Base-by-base conservation (phyloP, 2,113 vertebrate species). In the Phaethornis superciliosus region DNA sequence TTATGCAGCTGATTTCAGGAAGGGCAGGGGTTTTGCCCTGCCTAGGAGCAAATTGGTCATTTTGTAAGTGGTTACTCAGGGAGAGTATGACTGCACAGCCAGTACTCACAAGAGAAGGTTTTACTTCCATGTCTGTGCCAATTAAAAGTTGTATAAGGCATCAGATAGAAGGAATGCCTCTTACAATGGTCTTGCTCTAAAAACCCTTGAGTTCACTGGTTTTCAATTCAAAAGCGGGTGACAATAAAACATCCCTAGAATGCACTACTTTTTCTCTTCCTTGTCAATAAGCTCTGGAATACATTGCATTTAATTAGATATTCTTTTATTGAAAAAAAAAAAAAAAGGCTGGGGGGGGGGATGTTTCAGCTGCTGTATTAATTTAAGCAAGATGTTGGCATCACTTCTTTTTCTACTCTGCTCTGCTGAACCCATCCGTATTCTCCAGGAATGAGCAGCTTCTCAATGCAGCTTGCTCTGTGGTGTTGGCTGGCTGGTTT, bases 191-290 rank as follows among this genome's bases (percentile, higher is more conserved):
- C 32, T 77, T 81, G 16, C 23, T 88, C 55, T 58, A 68, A 75
- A 81, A 65, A 40, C 8, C 7, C 35, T 74, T 65, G 46, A 82
- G 44, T 26, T 89, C 27, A 13, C 60, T 64, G 35, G 69, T 68
- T 92, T 86, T 27, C 52, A 67, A 75, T 71, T 93, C 64, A 88
- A 85, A 95, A 92, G 44, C 63, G 88, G 28, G 20, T 6, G 0
- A 49, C 44, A 68, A 84, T 85, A 86, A 93, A 90, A 56, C 12
- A 62, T 20, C 27, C 20, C 11, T 44, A 64, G 46, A 90, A 85
- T 37, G 16, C 2, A 54, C 17, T 54, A 42, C 8, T 85, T 55
- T 85, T 80, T 49, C 33, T 85, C 33, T 28, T 40, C 68, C 37
- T 71, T 32, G 15, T 9, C 13, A 42, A 42, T 44, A 83, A 67